Evolutionary conservation across 92 coral and sea anemone species (phyloP).

Genomic region (Pocillopora meandrina): DNA sequence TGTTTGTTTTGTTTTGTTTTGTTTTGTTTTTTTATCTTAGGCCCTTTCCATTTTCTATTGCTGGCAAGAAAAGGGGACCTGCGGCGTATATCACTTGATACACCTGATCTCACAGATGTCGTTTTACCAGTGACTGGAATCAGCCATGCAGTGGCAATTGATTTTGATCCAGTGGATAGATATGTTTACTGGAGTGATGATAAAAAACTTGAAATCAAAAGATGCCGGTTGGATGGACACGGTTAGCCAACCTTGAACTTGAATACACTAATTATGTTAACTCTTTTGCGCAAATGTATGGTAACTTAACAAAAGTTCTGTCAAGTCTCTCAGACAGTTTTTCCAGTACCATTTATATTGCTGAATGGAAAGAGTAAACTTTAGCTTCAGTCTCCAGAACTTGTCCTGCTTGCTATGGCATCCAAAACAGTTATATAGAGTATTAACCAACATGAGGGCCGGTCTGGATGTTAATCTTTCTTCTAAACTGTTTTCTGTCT

Average conservation of each 20-base stretch:
- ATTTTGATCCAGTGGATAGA: conserved; percentile 92
- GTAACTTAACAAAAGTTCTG: not conserved
- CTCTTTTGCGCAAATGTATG: no score
- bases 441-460: no score
- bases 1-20: not conserved
- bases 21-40: conserved; percentile 32
- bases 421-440: no score
- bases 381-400: no score
- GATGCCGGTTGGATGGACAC: conserved; percentile 81
- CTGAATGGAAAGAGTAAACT: no score
- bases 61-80: conserved; percentile 83
- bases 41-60: conserved; percentile 85
- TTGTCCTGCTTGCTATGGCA: no score
- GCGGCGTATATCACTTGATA: conserved; percentile 89
- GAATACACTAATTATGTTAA: not conserved
- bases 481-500: not conserved
- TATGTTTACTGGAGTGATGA: conserved; percentile 95
- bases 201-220: conserved; percentile 62
- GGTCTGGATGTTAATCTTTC: no score
- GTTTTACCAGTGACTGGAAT: conserved; percentile 87
- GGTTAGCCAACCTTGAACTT: conserved; percentile 35
- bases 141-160: conserved; percentile 83
- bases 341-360: no score
- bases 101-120: conserved; percentile 87
- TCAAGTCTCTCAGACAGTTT: no score